Percentiles rank a stretch among this genome's conserved stretches.
Evolutionary conservation across 2,888 invertebrate genomes (phyloP).

Genomic region (Diachrysia chrysitis): DNA sequence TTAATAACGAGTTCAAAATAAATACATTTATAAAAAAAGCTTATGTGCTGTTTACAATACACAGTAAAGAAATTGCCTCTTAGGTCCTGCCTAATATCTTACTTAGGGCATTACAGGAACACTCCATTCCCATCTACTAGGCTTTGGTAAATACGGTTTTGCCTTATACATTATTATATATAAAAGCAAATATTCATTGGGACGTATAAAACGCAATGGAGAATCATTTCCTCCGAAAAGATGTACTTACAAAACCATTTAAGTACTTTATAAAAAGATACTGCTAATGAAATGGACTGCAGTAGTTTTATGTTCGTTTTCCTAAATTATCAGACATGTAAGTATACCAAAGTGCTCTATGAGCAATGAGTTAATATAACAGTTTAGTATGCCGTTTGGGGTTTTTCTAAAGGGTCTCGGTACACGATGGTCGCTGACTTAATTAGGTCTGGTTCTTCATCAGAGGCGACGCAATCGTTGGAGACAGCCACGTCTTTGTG

Average conservation of each 20-base stretch:
- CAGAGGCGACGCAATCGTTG: slow-evolving; percentile 54
- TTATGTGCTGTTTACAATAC: slow-evolving; percentile 45
- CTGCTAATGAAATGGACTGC: slow-evolving; percentile 45
- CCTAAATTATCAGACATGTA: slow-evolving; percentile 52
- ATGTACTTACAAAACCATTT: slow-evolving; percentile 55
- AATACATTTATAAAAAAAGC: slow-evolving; percentile 56
- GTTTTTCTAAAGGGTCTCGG: slow-evolving; percentile 80
- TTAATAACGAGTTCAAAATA: slow-evolving; percentile 47
- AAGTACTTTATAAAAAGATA: slow-evolving; percentile 52
- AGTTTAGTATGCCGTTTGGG: slow-evolving; percentile 39
- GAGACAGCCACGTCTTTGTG: slow-evolving; percentile 63
- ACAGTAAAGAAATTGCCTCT: slow-evolving; percentile 45
- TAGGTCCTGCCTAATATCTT: slow-evolving; percentile 67
- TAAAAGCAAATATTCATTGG: slow-evolving; percentile 54
- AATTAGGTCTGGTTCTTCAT: slow-evolving; percentile 83
- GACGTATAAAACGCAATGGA: slow-evolving; percentile 57
- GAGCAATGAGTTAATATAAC: slow-evolving; percentile 38
- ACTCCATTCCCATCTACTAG: slow-evolving; percentile 48
- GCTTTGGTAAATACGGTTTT: slow-evolving; percentile 62
- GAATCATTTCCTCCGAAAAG: slow-evolving; percentile 59
- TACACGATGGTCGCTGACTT: slow-evolving; percentile 82
- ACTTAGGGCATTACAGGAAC: slow-evolving; percentile 64
- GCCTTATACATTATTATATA: slow-evolving; percentile 25
- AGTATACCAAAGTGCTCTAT: slow-evolving; percentile 54
- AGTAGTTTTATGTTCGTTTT: slow-evolving; percentile 42